A percentile compares a stretch with the other conserved stretches of the same genome.
Evolutionary conservation across 2,113 vertebrate genomes (phyloP).

Genomic region (Chascanopsetta lugubris): DNA sequence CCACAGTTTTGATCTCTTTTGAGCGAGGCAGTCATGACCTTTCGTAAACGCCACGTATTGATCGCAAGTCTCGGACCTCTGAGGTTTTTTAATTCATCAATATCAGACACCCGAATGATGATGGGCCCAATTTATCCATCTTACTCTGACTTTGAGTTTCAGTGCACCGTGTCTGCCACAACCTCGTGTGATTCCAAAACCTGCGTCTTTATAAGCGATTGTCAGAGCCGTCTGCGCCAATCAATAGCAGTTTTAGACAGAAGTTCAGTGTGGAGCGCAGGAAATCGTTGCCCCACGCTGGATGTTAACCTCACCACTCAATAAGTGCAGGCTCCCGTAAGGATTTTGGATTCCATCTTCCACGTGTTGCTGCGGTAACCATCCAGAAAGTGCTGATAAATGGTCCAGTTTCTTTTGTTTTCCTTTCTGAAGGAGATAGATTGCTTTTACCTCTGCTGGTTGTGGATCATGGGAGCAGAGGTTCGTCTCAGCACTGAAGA

Average conservation of each 20-base stretch:
- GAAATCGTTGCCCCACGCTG: slow-evolving; percentile 18
- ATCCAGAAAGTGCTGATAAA: slow-evolving; percentile 22
- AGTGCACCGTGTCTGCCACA: not conserved
- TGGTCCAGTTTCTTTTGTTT: not conserved
- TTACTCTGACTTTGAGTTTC: not conserved
- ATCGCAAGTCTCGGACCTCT: not conserved
- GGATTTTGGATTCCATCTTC: slow-evolving; percentile 12
- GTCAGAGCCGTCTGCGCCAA: not conserved
- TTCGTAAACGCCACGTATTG: not conserved
- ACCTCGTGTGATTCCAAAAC: not conserved
- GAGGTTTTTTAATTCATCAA: not conserved
- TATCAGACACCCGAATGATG: not conserved
- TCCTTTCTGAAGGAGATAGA: slow-evolving; percentile 4
- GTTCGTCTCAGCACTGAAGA: slow-evolving; percentile 4
- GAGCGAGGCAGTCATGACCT: not conserved
- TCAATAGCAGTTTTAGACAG: slow-evolving; percentile 29
- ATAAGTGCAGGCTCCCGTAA: not conserved
- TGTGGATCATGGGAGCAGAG: not conserved
- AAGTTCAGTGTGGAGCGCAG: slow-evolving; percentile 5
- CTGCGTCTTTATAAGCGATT: not conserved
- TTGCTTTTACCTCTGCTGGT: not conserved
- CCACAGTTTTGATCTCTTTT: not conserved
- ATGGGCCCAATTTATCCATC: not conserved
- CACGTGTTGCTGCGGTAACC: slow-evolving; percentile 3
- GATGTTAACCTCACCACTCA: slow-evolving; percentile 6